Conservation (phyloP, 2,113 vertebrate species). For the Laticauda colubrina region DNA sequence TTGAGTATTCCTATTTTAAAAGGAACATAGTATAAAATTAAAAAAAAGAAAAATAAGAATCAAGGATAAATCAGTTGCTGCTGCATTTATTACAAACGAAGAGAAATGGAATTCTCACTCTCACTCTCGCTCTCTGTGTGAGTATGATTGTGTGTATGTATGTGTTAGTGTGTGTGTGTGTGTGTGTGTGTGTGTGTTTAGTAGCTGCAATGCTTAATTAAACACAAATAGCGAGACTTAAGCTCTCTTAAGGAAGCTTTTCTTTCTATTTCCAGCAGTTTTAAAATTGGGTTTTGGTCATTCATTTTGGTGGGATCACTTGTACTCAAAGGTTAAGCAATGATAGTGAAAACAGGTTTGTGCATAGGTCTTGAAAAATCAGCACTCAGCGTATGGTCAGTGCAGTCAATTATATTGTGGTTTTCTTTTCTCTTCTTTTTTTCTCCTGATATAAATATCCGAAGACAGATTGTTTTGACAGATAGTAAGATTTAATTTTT, state of each 20-base stretch:
- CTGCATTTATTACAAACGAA: slow-evolving; percentile 18
- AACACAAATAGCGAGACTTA: not conserved
- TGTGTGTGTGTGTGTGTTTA: not conserved
- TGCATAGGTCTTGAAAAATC: not conserved
- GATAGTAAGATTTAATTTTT: slow-evolving; percentile 66
- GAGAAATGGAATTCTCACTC: not conserved
- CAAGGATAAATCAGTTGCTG: not conserved
- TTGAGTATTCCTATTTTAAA: slow-evolving; percentile 12
- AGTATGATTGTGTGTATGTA: not conserved
- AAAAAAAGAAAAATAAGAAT: slow-evolving; percentile 1
- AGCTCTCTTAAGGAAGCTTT: not conserved
- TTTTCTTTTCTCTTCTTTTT: slow-evolving; percentile 57
- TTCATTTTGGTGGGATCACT: not conserved
- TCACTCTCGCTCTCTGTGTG: too few relatives aligned
- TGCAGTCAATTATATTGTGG: slow-evolving; percentile 60
- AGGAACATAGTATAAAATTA: not conserved
- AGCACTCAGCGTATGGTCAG: slow-evolving; percentile 51
- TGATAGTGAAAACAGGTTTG: not conserved
- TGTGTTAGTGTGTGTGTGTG: too few relatives aligned
- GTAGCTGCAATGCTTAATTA: not conserved
- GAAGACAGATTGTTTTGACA: slow-evolving; percentile 79
- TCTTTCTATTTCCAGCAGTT: not conserved
- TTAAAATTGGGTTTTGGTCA: not conserved
- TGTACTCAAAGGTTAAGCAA: not conserved
- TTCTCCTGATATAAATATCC: slow-evolving; percentile 59